Evolutionary conservation across 92 coral and sea anemone species (phyloP), one percentile per base, ranked within the genome.

Genomic region (Chrysogorgia sp.): DNA sequence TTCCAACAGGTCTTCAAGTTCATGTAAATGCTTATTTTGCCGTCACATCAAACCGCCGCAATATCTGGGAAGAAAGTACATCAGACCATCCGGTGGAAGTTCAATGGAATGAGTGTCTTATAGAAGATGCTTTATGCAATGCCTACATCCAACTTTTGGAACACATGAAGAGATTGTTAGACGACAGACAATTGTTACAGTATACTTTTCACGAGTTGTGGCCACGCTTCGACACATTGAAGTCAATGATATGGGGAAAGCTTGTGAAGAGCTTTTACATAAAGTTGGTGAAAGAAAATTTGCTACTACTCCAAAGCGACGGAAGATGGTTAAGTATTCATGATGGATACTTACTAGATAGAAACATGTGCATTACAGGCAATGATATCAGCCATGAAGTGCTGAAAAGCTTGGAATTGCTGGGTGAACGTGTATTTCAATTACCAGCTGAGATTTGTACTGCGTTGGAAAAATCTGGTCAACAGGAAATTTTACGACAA

Each of bases 21-120:
- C 93, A 89, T 37, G 89, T 86, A 14, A 89, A 89, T 52, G 93
- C 91, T 5, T 87, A 83, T 80, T 89, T 89, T 49, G 93, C 96
- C 20, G 89, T 90, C 47, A 90, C 90, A 0, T 88, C 96, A 33
- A 90, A 90, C 79, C 92, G 96, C 14, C 84, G 92, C 21, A 92
- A 87, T 31, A 90, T 90, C 75, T 90, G 96, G 96, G 89, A 90
- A 78, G 58, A 79, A 75, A 81, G 84, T 20, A 86, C 92, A 3
- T 81, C 86, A 21, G 89, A 84, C 29, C 29, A 64, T 31, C 92
- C 90, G 25, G 29, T 89, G 25, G 96, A 91, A 26, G 96, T 84
- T 35, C 85, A 72, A 33, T 91, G 96, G 96, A 91, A 91, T 47
- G 82, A 71, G 55, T 59, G 76, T 30, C 88, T 91, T 30, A 86